Conservation (phyloP, 1,140 invertebrate species). For the Zeugodacus cucurbitae region DNA sequence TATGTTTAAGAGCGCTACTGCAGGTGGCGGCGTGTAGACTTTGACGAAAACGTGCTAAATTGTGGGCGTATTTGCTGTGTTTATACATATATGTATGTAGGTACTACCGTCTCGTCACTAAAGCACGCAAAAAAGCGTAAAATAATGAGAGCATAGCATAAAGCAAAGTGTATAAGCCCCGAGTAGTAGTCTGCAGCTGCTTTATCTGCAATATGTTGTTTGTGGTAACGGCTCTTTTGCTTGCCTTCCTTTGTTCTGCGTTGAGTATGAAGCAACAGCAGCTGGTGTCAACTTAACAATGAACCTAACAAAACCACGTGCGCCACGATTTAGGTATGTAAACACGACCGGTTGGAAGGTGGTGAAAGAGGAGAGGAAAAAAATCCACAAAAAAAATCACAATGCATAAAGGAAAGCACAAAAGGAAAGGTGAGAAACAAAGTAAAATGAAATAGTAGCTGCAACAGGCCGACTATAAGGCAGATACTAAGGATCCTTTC, state of each 20-base stretch:
- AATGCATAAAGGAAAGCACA: neutral
- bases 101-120: neutral
- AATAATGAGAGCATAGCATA: neutral
- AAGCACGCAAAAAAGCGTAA: neutral
- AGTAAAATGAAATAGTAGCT: neutral
- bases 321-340: neutral
- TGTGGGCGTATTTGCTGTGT: neutral
- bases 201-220: neutral
- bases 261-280: neutral
- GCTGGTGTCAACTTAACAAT: neutral
- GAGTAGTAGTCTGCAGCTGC: neutral
- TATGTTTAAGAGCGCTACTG: neutral
- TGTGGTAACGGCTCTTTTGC: neutral
- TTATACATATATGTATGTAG: neutral
- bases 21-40: neutral
- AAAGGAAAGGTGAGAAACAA: neutral
- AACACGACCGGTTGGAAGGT: neutral
- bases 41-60: neutral
- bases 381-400: neutral
- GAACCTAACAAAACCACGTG: neutral
- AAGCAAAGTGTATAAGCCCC: neutral
- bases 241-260: neutral
- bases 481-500: neutral
- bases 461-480: neutral
- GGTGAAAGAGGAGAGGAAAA: neutral